Base-by-base conservation (phyloP, 2,888 invertebrate genomes). In the Dryomyza anilis region DNA sequence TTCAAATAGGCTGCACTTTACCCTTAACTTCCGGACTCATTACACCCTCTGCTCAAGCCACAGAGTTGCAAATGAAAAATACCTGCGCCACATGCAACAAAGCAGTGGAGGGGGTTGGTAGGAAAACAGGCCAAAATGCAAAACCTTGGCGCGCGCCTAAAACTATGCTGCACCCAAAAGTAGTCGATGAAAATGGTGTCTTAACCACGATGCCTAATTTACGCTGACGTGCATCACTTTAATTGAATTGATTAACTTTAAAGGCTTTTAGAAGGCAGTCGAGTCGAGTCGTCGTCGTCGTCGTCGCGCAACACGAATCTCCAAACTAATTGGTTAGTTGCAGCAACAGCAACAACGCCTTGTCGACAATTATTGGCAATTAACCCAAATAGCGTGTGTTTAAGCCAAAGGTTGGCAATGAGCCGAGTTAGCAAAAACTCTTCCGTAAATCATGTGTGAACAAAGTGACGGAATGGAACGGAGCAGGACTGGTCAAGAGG, bases 351-450 rank as follows among this genome's bases (percentile, higher is more conserved):
- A n/a, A n/a, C 8, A 14, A 6, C 23, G 36, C 16, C 23, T 19
- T 36, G 50, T 21, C 23, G 48, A 45, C 30, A 61, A 61, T 61
- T 53, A 61, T 61, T 53, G 61, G 43, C 53, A 61, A 43, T 61
- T 61, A 61, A 61, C 61, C 61, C 27, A 43, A 53, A 53, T 21
- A 53, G n/a, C n/a, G n/a, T n/a, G n/a, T n/a, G n/a, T n/a, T n/a
- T n/a, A n/a, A n/a, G n/a, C n/a, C 21, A 53, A 10, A 19, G 21
- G 6, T n/a, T 16, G 16, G 30, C 53, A 33, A 8, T 2, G 39
- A 39, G 39, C 39, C 39, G n/a, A 39, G 39, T 39, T 39, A 39
- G n/a, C 39, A n/a, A n/a, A n/a, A n/a, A 39, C 39, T 5, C 39
- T 39, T n/a, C 39, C 39, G 39, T n/a, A 39, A 3, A 12, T 39